phyloP scores from a whole-genome alignment of 2,888 invertebrate species.

The Mamestra brassicae region DNA sequence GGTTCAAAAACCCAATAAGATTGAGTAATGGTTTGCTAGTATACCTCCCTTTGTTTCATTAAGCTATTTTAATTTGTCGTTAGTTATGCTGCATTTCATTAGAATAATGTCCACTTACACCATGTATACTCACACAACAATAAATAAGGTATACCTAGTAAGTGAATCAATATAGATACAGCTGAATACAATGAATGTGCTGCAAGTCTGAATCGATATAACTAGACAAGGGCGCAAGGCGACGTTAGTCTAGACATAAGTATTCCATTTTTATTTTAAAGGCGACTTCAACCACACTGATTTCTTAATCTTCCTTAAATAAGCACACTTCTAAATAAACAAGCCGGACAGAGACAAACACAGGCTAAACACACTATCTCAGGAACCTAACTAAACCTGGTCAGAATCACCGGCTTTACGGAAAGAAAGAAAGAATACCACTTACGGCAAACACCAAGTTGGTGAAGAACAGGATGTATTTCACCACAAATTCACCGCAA shows the following conservation, averaged over 20 bases:
- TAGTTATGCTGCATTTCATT: not conserved
- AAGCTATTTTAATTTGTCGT: not conserved
- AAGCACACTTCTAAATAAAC: slow-evolving; percentile 12
- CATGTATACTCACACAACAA: not conserved
- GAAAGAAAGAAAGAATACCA: slow-evolving; percentile 64
- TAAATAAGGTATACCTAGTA: not conserved
- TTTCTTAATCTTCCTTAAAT: not conserved
- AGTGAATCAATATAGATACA: not conserved
- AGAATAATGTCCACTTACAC: not conserved
- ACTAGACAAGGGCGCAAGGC: not conserved
- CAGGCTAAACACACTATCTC: not conserved
- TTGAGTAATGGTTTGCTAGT: not conserved
- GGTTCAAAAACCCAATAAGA: not conserved
- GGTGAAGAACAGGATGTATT: slow-evolving; percentile 94
- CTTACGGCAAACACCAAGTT: slow-evolving; percentile 95
- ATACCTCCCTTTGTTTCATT: slow-evolving; percentile 9
- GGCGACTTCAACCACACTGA: not conserved
- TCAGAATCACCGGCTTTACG: not conserved
- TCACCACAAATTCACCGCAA: slow-evolving; percentile 93
- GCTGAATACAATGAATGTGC: slow-evolving; percentile 7
- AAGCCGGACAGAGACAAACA: slow-evolving; percentile 1
- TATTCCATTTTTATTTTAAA: not conserved
- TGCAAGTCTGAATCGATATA: slow-evolving; percentile 6
- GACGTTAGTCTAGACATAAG: not conserved
- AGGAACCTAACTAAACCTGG: not conserved